Percentiles rank a stretch among this genome's conserved stretches.
Conservation (phyloP, 2,113 vertebrate genomes). For the Hippocampus mohnikei region DNA sequence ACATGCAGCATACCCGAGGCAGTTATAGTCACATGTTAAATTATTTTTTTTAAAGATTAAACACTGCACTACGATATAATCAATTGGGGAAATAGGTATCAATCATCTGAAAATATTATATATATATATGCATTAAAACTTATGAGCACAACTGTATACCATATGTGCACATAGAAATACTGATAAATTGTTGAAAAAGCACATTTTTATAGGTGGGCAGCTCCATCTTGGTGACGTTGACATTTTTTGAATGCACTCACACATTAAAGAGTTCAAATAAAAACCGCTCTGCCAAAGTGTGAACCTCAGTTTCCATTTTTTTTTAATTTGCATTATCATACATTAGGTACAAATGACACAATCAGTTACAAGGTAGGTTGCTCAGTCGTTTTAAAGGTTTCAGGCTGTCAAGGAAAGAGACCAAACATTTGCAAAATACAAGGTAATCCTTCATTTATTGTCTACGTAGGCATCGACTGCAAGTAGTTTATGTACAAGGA, state of each 20-base stretch:
- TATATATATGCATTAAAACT: too few relatives aligned
- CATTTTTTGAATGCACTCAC: background rate
- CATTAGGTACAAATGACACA: conserved; percentile 76
- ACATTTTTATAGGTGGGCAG: too few relatives aligned
- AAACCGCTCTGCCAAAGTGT: background rate
- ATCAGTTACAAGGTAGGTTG: conserved; percentile 67
- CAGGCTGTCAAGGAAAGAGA: conserved; percentile 49
- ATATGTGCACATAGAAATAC: too few relatives aligned
- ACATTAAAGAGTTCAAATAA: conserved; percentile 5
- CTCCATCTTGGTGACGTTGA: too few relatives aligned
- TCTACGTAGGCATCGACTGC: conserved; percentile 49
- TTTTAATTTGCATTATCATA: conserved; percentile 77
- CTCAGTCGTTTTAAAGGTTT: conserved; percentile 63
- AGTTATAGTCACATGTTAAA: background rate
- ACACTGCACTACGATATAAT: background rate
- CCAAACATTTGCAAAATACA: conserved; percentile 71
- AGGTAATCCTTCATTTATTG: conserved; percentile 59
- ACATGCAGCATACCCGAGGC: background rate
- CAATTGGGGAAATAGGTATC: too few relatives aligned
- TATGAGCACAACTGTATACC: too few relatives aligned
- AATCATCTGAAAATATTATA: background rate
- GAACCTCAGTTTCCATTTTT: conserved; percentile 52
- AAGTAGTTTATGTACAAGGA: conserved; percentile 61
- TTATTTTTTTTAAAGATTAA: background rate
- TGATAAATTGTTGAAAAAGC: too few relatives aligned